Evolutionary conservation across 2,113 vertebrate species (phyloP), one percentile per base, ranked within the genome.

Genomic region (Otocyon megalotis): DNA sequence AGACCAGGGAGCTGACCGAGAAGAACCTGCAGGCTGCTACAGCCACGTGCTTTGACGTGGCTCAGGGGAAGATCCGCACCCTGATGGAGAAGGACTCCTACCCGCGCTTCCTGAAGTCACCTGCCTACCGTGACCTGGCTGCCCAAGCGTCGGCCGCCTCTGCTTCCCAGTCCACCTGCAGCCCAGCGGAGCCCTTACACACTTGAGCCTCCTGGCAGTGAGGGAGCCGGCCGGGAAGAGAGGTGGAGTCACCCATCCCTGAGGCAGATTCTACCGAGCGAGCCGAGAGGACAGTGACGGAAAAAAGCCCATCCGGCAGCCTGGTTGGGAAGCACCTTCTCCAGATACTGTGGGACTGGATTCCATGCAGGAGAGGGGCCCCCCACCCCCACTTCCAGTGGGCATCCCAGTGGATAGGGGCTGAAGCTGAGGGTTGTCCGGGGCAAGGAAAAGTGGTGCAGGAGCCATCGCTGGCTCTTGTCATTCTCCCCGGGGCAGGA

Each of bases 11-110:
- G 94, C 98, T 98, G 90, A 99, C 99, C 5, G 98, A 97, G 65
- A 98, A 92, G 14, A 99, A 99, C 86, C 96, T 99, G 71, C 97
- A 97, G 0, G 97, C 93, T 0, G 98, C 98, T 94, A 98, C 97
- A 0, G 97, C 97, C 0, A 8, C 94, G 0, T 99, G 99, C 97
- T 99, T 99, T 35, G 99, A 99, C 0, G 98, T 96, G 77, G 99
- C 99, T 0, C 99, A 99, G 97, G 98, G 98, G 7, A 99, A 99
- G 97, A 98, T 98, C 0, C 98, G 98, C 77, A 98, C 98, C 1
- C 94, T 99, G 96, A 99, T 99, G 99, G 99, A 99, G 96, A 99
- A 99, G 94, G 99, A 99, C 98, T 99, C 99, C 17, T 99, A 99
- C 0, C 98, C 98, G 0, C 97, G 99, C 5, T 99, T 99, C 97